These are phyloP conservation scores for Pedionomus torquatus DNA, from an alignment of 2,113 vertebrate species.

Conservation along the genomic window DNA sequence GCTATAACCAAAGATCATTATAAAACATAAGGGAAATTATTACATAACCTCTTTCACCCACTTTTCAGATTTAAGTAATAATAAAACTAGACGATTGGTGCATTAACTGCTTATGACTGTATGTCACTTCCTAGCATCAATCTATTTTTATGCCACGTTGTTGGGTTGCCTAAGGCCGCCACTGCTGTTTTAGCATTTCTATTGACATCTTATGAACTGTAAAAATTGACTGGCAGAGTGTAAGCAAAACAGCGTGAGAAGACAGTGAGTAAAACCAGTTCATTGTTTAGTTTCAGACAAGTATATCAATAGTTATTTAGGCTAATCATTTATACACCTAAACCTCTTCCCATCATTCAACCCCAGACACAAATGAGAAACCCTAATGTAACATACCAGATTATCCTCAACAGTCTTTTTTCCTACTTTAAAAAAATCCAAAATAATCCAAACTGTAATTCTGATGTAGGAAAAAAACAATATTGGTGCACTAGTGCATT, in stretches of 20 bases:
- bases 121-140: constrained; percentile 2
- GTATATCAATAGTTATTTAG: background rate
- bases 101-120: constrained; percentile 5
- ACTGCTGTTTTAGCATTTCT: constrained; percentile 53
- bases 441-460: background rate
- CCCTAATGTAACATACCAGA: background rate
- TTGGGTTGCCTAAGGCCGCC: background rate
- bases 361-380: background rate
- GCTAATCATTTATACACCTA: background rate
- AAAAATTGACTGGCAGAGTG: constrained; percentile 49
- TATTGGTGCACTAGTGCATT: background rate
- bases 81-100: background rate
- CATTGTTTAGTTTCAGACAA: constrained; percentile 22
- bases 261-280: background rate
- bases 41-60: background rate
- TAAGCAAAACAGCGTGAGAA: constrained; percentile 32
- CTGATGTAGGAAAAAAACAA: background rate
- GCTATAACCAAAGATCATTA: background rate
- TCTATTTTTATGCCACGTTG: constrained; percentile 24
- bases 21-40: background rate
- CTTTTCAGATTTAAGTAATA: background rate
- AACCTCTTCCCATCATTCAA: background rate
- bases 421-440: background rate
- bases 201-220: constrained; percentile 51
- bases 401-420: background rate